Percentiles rank a stretch among this genome's conserved stretches.
Conservation (phyloP, 2,888 invertebrate genomes). For the Listrodromus nycthemerus region DNA sequence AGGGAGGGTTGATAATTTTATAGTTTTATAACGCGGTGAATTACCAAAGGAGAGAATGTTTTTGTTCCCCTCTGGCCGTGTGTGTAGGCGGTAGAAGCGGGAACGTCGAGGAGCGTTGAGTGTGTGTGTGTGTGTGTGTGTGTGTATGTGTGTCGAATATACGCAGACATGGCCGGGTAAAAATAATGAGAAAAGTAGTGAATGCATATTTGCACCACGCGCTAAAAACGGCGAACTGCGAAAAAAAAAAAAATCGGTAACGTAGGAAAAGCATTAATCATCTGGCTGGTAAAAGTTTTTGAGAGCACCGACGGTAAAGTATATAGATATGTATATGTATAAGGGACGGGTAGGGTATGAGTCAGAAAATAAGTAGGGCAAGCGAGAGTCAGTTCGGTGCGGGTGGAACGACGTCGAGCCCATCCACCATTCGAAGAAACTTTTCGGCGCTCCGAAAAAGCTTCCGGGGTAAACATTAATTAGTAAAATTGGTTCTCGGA, state of each 20-base stretch:
- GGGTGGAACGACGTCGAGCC: slow-evolving; percentile 49
- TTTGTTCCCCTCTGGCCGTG: slow-evolving; percentile 14
- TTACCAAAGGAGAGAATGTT: slow-evolving; percentile 41
- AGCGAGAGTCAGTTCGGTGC: slow-evolving; percentile 24
- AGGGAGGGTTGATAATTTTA: slow-evolving; percentile 56
- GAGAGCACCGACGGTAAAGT: slow-evolving; percentile 43
- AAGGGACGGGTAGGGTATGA: slow-evolving; percentile 20
- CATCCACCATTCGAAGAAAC: slow-evolving; percentile 47
- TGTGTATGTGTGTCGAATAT: slow-evolving; percentile 19
- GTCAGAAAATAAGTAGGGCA: slow-evolving; percentile 58
- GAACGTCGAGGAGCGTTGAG: slow-evolving; percentile 15
- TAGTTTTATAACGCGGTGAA: slow-evolving; percentile 57
- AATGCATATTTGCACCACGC: slow-evolving; percentile 52
- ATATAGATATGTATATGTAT: not conserved
- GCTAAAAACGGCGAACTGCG: slow-evolving; percentile 39
- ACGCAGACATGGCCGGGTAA: slow-evolving; percentile 19
- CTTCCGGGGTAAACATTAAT: slow-evolving; percentile 68
- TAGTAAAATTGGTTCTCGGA: slow-evolving; percentile 68
- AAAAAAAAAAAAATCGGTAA: slow-evolving; percentile 63
- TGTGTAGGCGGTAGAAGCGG: not conserved
- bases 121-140: slow-evolving; percentile 25
- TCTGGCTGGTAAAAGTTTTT: slow-evolving; percentile 61
- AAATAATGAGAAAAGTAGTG: slow-evolving; percentile 49
- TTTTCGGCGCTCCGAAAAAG: slow-evolving; percentile 56
- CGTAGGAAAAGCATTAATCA: slow-evolving; percentile 68